Percentiles rank a stretch among this genome's conserved stretches.
Conservation (phyloP, 2,113 vertebrate species). For the Thinocorus orbignyianus region DNA sequence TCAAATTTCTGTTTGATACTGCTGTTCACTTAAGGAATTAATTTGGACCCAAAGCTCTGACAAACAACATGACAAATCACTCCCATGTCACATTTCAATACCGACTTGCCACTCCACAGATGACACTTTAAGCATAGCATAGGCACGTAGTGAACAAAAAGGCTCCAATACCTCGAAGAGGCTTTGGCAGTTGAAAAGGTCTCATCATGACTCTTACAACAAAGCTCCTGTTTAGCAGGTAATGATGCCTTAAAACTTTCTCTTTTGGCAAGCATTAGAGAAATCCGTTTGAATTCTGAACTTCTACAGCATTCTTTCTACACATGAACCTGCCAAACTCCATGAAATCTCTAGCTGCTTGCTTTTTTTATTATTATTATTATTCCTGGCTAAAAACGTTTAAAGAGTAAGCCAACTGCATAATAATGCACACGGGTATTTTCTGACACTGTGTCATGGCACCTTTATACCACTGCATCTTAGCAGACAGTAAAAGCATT, state of each 20-base stretch:
- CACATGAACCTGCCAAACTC: slow-evolving; percentile 37
- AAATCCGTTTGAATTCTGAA: slow-evolving; percentile 44
- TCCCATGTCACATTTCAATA: not conserved
- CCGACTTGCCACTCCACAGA: not conserved
- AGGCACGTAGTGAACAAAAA: not conserved
- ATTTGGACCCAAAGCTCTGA: not conserved
- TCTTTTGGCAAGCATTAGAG: not conserved
- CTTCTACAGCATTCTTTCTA: slow-evolving; percentile 28
- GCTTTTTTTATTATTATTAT: not conserved
- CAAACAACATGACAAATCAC: not conserved
- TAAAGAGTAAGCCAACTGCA: not conserved
- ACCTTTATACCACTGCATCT: slow-evolving; percentile 33
- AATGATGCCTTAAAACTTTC: not conserved
- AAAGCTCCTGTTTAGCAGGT: not conserved
- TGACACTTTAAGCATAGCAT: not conserved
- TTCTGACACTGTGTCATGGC: slow-evolving; percentile 42
- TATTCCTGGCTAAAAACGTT: slow-evolving; percentile 27
- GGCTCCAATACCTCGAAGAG: not conserved
- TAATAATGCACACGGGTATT: slow-evolving; percentile 17
- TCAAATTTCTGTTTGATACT: not conserved
- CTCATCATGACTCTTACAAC: not conserved
- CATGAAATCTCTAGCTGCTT: slow-evolving; percentile 31
- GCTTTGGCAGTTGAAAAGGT: not conserved
- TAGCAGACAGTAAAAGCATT: slow-evolving; percentile 22
- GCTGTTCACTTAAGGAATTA: not conserved